Conservation (phyloP, 2,113 vertebrate species). For the Eublepharis macularius region DNA sequence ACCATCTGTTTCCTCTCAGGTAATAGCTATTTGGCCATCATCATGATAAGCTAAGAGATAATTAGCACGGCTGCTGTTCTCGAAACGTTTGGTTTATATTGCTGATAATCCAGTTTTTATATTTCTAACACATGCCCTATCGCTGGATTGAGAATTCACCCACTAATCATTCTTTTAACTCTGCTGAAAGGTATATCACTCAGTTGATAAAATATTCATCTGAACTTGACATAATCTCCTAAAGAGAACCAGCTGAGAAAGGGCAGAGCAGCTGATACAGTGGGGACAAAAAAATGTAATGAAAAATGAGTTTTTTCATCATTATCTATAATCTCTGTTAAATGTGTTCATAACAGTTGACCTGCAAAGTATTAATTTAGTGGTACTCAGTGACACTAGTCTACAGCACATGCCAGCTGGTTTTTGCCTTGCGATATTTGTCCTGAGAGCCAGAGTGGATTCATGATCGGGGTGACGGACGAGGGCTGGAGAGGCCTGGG, state of each 20-base stretch:
- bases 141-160: not conserved
- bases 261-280: not conserved
- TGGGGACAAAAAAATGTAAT: not conserved
- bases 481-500: too few species aligned
- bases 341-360: not conserved
- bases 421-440: not conserved
- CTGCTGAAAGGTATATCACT: not conserved
- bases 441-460: not conserved
- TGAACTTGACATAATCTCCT: not conserved
- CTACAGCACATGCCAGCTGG: not conserved
- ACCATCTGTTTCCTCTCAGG: conserved; percentile 22
- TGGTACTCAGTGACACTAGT: not conserved
- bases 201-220: not conserved
- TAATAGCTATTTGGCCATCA: not conserved
- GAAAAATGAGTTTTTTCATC: not conserved
- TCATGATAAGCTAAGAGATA: not conserved
- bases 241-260: not conserved
- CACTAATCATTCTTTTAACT: conserved; percentile 5
- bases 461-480: too few species aligned
- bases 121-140: not conserved
- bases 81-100: not conserved
- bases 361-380: not conserved
- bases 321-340: not conserved
- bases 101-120: not conserved
- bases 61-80: conserved; percentile 13